Conservation (phyloP, 2,888 invertebrate species). For the Notocelia uddmanniana region DNA sequence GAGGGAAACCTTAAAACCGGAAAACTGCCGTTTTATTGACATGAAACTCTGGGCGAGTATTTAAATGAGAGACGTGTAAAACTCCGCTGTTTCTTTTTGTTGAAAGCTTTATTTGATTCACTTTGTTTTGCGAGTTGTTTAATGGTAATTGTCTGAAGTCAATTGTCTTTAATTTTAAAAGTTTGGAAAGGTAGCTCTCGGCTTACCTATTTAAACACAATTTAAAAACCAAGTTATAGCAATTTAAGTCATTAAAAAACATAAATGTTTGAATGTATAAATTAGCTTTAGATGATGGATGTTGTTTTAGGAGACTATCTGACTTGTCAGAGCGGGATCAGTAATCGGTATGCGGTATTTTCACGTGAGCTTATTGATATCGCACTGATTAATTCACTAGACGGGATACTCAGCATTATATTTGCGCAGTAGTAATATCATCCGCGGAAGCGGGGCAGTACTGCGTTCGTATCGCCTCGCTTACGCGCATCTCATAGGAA, state of each 20-base stretch:
- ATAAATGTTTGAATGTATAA: neutral
- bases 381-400: no score
- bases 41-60: constrained; percentile 46
- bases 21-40: constrained; percentile 44
- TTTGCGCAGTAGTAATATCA: no score
- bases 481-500: no score
- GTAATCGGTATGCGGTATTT: no score
- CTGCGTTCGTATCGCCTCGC: no score
- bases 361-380: no score
- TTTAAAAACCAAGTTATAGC: neutral
- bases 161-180: neutral
- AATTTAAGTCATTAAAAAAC: neutral
- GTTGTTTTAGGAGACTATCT: no score
- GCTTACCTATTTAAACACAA: neutral
- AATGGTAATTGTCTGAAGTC: constrained; percentile 16
- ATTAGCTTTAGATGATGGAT: neutral
- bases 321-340: no score
- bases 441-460: no score
- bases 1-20: constrained; percentile 37
- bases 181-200: neutral
- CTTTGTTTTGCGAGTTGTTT: constrained; percentile 22
- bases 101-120: constrained; percentile 16
- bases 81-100: constrained; percentile 18
- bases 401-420: no score
- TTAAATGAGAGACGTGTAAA: constrained; percentile 46